A percentile compares a stretch with the other conserved stretches of the same genome.
Conservation (phyloP, 1,140 invertebrate species). For the Diorhabda elongata region DNA sequence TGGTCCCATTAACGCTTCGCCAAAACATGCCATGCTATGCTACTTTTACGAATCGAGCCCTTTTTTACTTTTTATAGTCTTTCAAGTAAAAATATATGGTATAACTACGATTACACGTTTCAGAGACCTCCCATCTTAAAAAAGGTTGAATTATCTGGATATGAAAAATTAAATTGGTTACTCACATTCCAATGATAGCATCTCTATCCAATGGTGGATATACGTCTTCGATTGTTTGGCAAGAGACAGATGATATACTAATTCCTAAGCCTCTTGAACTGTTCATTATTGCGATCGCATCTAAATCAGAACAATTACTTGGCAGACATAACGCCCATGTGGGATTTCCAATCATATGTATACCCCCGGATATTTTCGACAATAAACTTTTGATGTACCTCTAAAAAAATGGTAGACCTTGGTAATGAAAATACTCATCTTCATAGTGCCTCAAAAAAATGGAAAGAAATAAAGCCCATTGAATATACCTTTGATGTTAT, state of each 20-base stretch:
- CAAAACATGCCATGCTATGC: no score
- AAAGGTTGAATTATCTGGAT: no score
- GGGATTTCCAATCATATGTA: not conserved
- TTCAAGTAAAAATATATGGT: no score
- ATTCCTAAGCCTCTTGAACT: not conserved
- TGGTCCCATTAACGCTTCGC: no score
- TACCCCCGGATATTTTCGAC: not conserved
- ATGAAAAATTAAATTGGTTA: not conserved
- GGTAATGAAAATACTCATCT: not conserved
- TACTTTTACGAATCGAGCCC: no score
- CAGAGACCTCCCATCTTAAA: no score
- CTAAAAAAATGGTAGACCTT: not conserved
- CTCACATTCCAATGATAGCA: slow-evolving; percentile 9
- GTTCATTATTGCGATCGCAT: not conserved
- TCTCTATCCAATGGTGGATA: not conserved
- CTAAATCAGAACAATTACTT: slow-evolving; percentile 6
- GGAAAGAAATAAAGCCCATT: no score
- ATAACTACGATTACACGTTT: no score
- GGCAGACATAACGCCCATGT: slow-evolving; percentile 11
- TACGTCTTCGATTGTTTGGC: slow-evolving; percentile 7
- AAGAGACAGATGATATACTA: not conserved
- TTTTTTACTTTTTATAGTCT: no score
- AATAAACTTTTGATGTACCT: not conserved
- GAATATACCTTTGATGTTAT: no score
- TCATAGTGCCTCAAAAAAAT: no score